Conservation (phyloP, 2,797 vertebrate species). For the Naso thynnoides region DNA sequence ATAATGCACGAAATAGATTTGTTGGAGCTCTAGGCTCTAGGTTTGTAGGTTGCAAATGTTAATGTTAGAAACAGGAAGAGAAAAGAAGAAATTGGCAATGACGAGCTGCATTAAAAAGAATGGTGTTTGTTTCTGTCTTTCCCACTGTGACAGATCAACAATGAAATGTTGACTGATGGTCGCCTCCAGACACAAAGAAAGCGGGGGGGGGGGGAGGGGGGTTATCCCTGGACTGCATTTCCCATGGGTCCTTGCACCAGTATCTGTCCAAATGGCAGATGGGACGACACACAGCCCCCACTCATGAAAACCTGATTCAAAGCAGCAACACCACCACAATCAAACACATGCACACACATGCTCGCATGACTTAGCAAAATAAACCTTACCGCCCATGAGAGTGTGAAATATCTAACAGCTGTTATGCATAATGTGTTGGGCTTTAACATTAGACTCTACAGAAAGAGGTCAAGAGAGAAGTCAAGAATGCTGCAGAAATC, state of each 20-base stretch:
- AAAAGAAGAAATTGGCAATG: background rate
- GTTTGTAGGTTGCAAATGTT: background rate
- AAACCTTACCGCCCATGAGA: conserved; percentile 21
- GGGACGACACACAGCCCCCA: conserved; percentile 53
- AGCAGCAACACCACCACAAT: conserved; percentile 45
- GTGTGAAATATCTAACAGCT: conserved; percentile 19
- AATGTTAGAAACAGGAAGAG: background rate
- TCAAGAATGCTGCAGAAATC: conserved; percentile 27
- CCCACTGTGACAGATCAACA: conserved; percentile 55
- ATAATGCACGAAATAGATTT: background rate
- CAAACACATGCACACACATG: conserved; percentile 10
- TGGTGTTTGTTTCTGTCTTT: conserved; percentile 18
- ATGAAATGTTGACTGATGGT: conserved; percentile 68
- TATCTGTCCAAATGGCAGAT: conserved; percentile 78
- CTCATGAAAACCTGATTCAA: conserved; percentile 58
- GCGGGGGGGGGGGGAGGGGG: background rate
- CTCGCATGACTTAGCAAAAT: conserved; percentile 40
- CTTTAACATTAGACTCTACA: conserved; percentile 24
- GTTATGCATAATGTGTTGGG: conserved; percentile 13
- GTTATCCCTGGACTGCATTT: conserved; percentile 69
- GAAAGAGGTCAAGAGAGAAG: background rate
- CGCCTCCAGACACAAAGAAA: conserved; percentile 53
- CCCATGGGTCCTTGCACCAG: conserved; percentile 75
- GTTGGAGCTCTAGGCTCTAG: too few species aligned
- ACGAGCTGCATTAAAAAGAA: conserved; percentile 23